Base-by-base conservation (phyloP, 2,888 invertebrate species). In the Osedax fenrisi region DNA sequence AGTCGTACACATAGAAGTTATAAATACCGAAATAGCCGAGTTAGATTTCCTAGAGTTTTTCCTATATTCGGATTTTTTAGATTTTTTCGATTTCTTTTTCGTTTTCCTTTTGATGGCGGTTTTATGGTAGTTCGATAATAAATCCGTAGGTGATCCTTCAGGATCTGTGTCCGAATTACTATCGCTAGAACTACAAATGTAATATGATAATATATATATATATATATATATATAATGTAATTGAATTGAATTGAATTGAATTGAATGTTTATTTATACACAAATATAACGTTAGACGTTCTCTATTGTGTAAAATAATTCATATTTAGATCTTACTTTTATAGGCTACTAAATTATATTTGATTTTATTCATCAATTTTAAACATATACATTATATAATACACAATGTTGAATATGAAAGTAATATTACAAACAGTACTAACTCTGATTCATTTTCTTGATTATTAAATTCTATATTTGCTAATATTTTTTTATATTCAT, bases 91-190 rank as follows among this genome's bases (percentile, higher is more conserved):
- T 41, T 41, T 41, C 41, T 41, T 41, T 41, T 41, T 41, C 5
- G 17, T 17, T 17, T 41, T 41, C 5, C 41, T 5, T 41, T 41
- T 41, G 5, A 41, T 17, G 10, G 41, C 5, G 10, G 17, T 10
- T 17, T 41, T 41, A 41, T 41, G 5, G 5, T 41, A 17, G 10
- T 41, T 5, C 41, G 41, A 5, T 41, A 17, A 41, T 41, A 17
- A 41, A 41, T 41, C 41, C 5, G 5, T 17, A 41, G 5, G 10
- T 41, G 41, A 17, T 41, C 41, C 17, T 72, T 84, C 83, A 1
- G 84, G 81, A 72, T 84, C 84, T 2, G 83, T 82, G 75, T 83
- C 83, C 67, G 81, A 82, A 78, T 84, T 83, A 73, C 82, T 82
- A 78, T 84, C 83, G 77, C 82, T 83, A 2, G 84, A 84, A 77